Evolutionary conservation across 2,888 invertebrate species (phyloP).

Genomic region (Elegia similella): DNA sequence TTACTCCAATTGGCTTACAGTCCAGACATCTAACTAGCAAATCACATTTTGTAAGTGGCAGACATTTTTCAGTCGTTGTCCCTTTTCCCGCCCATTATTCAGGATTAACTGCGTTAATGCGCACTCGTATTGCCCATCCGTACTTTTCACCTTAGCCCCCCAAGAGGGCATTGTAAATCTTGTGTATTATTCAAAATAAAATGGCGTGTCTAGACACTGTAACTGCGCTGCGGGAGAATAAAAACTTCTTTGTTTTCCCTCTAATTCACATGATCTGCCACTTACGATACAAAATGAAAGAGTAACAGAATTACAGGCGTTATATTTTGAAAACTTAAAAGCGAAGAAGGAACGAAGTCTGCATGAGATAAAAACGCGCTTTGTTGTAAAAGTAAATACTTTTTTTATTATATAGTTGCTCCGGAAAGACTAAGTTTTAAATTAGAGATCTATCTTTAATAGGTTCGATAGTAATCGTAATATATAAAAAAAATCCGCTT

Average conservation of each 20-base stretch:
- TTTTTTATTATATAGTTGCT: no score
- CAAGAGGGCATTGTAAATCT: neutral
- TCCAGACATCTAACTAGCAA: no score
- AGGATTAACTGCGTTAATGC: conserved; percentile 15
- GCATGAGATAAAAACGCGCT: no score
- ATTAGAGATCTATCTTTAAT: no score
- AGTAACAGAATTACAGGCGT: neutral
- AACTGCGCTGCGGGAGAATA: conserved; percentile 2
- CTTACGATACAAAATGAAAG: conserved; percentile 1
- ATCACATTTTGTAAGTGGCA: no score
- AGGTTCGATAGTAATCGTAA: no score
- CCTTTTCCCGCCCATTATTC: conserved; percentile 2
- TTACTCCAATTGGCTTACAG: no score
- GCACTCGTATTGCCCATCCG: conserved; percentile 10
- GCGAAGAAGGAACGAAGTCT: no score
- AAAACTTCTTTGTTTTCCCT: neutral
- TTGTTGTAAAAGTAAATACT: no score
- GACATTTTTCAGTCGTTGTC: neutral
- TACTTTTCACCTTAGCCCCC: conserved; percentile 15
- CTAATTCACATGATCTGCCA: conserved; percentile 12
- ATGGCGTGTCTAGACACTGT: conserved; percentile 4
- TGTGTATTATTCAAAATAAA: conserved; percentile 7
- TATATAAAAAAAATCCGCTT: no score
- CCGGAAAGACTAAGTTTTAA: no score
- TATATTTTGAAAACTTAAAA: neutral